These are phyloP conservation scores for Ctenicera cuprea DNA, from an alignment of 2,888 invertebrate species.

Conservation along the genomic window DNA sequence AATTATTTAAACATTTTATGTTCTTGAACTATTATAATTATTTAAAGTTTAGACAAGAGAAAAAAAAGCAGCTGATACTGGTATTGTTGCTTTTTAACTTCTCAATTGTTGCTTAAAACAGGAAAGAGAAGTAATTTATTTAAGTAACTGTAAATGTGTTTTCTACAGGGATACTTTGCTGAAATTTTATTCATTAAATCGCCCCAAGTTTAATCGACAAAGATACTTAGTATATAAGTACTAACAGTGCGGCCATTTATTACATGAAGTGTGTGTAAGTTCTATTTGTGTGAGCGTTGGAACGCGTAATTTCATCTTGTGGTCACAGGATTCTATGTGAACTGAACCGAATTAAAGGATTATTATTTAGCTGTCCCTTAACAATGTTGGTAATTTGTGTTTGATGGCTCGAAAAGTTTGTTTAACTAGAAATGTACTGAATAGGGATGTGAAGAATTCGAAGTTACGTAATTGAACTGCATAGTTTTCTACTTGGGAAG, in stretches of 20 bases:
- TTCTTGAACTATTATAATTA: no score
- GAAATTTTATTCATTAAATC: slow-evolving; percentile 19
- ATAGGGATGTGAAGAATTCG: slow-evolving; percentile 25
- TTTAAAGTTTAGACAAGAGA: no score
- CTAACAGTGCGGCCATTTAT: neutral
- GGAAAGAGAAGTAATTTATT: slow-evolving; percentile 3
- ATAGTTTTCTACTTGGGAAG: no score
- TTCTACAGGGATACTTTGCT: neutral
- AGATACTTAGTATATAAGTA: neutral
- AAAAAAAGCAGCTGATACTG: no score
- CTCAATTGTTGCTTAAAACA: no score
- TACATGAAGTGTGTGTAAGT: slow-evolving; percentile 7
- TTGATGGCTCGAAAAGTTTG: slow-evolving; percentile 29
- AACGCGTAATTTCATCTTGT: slow-evolving; percentile 25
- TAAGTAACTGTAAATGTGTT: slow-evolving; percentile 2
- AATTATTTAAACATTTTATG: no score
- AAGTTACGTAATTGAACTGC: slow-evolving; percentile 7
- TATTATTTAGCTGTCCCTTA: slow-evolving; percentile 38
- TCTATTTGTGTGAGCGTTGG: slow-evolving; percentile 9
- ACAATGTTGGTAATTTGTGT: slow-evolving; percentile 24
- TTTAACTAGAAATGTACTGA: slow-evolving; percentile 24
- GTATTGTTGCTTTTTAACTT: neutral
- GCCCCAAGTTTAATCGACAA: slow-evolving; percentile 1
- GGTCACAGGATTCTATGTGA: slow-evolving; percentile 23
- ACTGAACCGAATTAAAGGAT: slow-evolving; percentile 39